Base-by-base conservation (phyloP, 1,140 invertebrate species). In the Drosophila obscura region DNA sequence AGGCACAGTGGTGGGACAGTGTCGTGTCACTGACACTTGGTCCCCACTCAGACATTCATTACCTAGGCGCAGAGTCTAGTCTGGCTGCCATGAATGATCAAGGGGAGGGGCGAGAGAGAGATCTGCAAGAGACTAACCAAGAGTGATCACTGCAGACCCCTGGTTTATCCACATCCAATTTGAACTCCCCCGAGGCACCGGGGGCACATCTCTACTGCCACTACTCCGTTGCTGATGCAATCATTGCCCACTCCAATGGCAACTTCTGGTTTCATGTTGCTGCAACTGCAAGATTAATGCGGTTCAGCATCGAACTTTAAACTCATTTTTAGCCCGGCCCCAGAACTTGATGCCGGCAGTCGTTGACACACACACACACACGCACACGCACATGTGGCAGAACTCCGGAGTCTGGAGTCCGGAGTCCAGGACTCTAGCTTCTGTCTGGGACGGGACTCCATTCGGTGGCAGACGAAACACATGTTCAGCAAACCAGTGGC, bases 1-100 rank as follows among this genome's bases (percentile, higher is more conserved):
- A 15, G 59, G 41, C 22, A 26, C 48, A 26, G 24, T 8, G 22
- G 22, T 46, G 48, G 46, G 58, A 45, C 50, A 58, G 64, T 68
- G 71, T 65, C 66, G 71, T 87, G 78, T 79, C 82, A 78, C 63
- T 78, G 78, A 87, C 82, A 87, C 66, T 73, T 61, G 74, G 68
- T 39, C 75, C 59, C 73, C 57, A 67, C 65, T 75, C 56, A 62
- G 78, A 77, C 82, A 85, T 85, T 85, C 87, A 85, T 85, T 85
- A 85, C 82, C 74, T 78, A 75, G 82, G 49, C 76, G 68, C 66
- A 60, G 55, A 56, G 22, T 24, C 59, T 31, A 53, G n/a, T 60
- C 55, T 28, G 49, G 49, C 55, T 39, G 41, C 44, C 22, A 31
- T 48, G 11, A 55, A 28, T 63, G 62, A 67, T 75, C 49, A 68